Conservation (phyloP, 1,140 invertebrate species). For the Aporrectodea caliginosa region DNA sequence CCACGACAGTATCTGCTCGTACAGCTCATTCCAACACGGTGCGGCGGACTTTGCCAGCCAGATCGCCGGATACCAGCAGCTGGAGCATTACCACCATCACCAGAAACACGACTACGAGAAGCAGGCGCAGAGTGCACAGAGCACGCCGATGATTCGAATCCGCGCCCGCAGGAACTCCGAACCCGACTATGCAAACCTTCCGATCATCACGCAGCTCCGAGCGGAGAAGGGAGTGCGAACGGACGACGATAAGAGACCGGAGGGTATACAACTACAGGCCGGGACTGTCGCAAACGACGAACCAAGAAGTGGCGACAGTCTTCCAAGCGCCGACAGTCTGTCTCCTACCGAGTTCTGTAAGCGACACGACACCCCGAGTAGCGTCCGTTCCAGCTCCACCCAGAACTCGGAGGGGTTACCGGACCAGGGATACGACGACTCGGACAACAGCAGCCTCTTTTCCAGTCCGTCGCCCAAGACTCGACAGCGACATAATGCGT, state of each 20-base stretch:
- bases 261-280: background rate
- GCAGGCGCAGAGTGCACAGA: background rate
- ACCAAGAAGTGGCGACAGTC: slow-evolving; percentile 21
- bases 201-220: slow-evolving; percentile 22
- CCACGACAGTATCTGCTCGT: background rate
- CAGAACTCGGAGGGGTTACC: slow-evolving; percentile 27
- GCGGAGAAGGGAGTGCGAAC: slow-evolving; percentile 1
- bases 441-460: slow-evolving; percentile 42
- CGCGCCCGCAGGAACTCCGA: slow-evolving; percentile 37
- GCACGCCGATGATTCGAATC: background rate
- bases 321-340: slow-evolving; percentile 27
- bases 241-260: background rate
- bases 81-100: background rate
- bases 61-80: slow-evolving; percentile 8
- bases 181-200: slow-evolving; percentile 52
- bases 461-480: slow-evolving; percentile 32
- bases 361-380: slow-evolving; percentile 31
- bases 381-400: slow-evolving; percentile 28
- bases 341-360: slow-evolving; percentile 23
- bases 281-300: slow-evolving; percentile 7
- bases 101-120: slow-evolving; percentile 5
- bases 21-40: background rate
- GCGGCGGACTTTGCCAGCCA: background rate
- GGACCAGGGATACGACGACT: slow-evolving; percentile 48
- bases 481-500: slow-evolving; percentile 38